phyloP scores from a whole-genome alignment of 2,888 invertebrate species.

The Cryptocephalus moraei region DNA sequence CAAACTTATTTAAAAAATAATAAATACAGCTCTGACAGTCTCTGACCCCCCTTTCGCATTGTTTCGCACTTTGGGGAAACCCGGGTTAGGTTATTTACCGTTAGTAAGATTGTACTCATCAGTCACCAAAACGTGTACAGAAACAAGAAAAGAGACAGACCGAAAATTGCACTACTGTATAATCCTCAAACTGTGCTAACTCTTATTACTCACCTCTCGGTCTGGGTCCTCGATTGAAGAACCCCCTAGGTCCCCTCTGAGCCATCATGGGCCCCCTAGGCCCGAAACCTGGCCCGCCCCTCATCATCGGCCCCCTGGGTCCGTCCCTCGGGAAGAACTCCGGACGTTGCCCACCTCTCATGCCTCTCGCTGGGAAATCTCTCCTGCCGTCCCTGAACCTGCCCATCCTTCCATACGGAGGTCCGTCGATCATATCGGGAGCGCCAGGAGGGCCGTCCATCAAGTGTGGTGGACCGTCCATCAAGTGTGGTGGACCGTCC shows the following conservation, averaged over 20 bases:
- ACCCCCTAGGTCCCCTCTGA: conserved; percentile 11
- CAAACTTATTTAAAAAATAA: too few relatives aligned
- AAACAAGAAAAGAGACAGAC: too few relatives aligned
- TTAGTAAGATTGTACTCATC: too few relatives aligned
- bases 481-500: conserved; percentile 11
- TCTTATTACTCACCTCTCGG: conserved; percentile 1
- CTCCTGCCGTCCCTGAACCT: conserved; percentile 4
- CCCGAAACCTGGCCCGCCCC: conserved; percentile 25
- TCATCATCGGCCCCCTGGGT: conserved; percentile 17
- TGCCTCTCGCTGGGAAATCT: conserved; percentile 17
- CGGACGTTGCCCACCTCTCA: conserved; percentile 17
- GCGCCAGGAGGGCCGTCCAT: conserved; percentile 11
- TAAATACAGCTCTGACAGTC: too few relatives aligned
- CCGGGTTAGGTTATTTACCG: too few relatives aligned
- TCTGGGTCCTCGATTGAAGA: conserved; percentile 11
- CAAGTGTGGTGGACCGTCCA: conserved; percentile 11
- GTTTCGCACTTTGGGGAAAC: too few relatives aligned
- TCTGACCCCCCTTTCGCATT: too few relatives aligned
- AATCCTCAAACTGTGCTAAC: too few relatives aligned
- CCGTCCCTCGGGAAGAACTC: conserved; percentile 23
- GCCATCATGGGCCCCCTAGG: conserved; percentile 21
- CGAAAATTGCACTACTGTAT: too few relatives aligned
- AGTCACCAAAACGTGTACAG: too few relatives aligned
- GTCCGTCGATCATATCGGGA: background rate
- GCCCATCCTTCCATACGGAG: background rate